Base-by-base conservation (phyloP, 2,113 vertebrate genomes). In the Tupaia tana region DNA sequence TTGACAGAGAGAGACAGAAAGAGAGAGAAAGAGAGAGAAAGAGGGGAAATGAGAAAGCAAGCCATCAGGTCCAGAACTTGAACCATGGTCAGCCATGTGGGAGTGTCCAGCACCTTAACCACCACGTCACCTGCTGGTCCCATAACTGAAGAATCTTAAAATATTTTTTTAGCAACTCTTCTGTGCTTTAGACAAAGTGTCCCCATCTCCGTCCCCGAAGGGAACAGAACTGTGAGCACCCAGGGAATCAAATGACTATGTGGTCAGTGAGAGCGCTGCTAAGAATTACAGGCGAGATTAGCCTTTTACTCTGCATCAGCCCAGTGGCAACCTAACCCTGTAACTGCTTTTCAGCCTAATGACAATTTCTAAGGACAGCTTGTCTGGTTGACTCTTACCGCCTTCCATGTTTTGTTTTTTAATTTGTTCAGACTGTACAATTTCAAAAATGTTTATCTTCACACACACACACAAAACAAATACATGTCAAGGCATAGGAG, bases 221-320 rank as follows among this genome's bases (percentile, higher is more conserved):
- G 64, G 80, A 91, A 73, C 58, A 86, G 92, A 94, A 92, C 31
- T 56, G 9, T 31, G 73, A 75, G 25, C 43, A 25, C 83, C 73
- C 56, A 89, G 31, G 31, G 89, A 84, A 91, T 95, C 91, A 84
- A 94, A 91, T 93, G 80, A 85, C 52, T 24, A 73, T 80, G 81
- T 19, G 80, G 58, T 56, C 69, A 70, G 67, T 16, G 64, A 73
- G 69, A 86, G 52, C 58, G 73, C 80, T 67, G 87, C 71, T 80
- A 70, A 86, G 89, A 91, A 93, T 91, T 89, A 85, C 85, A 85
- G 70, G 91, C 31, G 54, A 84, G 91, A 89, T 95, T 89, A 92
- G 71, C 66, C 80, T 90, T 88, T 96, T 94, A 70, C 52, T 89
- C 90, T 87, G 54, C 29, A 75, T 67, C 54, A 88, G 79, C 34